Base-by-base conservation (phyloP, 2,113 vertebrate genomes). In the Eira barbara region DNA sequence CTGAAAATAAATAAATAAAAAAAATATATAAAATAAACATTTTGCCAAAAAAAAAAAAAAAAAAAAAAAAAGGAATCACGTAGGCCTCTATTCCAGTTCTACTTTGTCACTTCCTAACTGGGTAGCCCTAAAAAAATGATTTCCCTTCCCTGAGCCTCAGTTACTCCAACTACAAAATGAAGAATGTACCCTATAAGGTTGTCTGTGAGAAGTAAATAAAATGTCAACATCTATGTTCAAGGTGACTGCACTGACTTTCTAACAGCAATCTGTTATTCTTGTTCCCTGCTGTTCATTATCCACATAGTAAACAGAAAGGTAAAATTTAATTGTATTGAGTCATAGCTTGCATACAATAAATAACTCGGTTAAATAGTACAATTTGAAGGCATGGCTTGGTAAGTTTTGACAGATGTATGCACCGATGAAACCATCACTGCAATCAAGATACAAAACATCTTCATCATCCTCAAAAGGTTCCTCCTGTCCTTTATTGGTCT, bases 371-470 rank as follows among this genome's bases (percentile, higher is more conserved):
- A 29, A 94, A 36, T 47, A 73, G 20, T 42, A 65, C 17, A 65
- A 73, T 71, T 94, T 63, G 52, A 39, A 88, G 81, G n/a, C 7
- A 67, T 14, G 9, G 13, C 74, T 90, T 94, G 65, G 45, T 76
- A 13, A 73, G 23, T 89, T 79, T 97, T 73, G n/a, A 83, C 49
- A 92, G 42, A 92, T 39, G 4, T 31, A 71, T 23, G 52, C 7
- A 71, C 18, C 34, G 55, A 47, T 65, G 79, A 85, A 89, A 90
- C 69, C 42, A 90, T 11, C n/a, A 39, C 39, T 78, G 39, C 23
- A 65, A 84, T 84, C 49, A 95, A 71, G 39, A 89, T 49, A 65
- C n/a, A 92, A 49, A 92, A 88, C n/a, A 52, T 88, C 83, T 76
- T 79, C 42, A 52, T 52, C 49, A 52, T 52, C 49, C 14, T 52